phyloP scores from a whole-genome alignment of 2,113 vertebrate genomes.

The Thryonomys swinderianus region DNA sequence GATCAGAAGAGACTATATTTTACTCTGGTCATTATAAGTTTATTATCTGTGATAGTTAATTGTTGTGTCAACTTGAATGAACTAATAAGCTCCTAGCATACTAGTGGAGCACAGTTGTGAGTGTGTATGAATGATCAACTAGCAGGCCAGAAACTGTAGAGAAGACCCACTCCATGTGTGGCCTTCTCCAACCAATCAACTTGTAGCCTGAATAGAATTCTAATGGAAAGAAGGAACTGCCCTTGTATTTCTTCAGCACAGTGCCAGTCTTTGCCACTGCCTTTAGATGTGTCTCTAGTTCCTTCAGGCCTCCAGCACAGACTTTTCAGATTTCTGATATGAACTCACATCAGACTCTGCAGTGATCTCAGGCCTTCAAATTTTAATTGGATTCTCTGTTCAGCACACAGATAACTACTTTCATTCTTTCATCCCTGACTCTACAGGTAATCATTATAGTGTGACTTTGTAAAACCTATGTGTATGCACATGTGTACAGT shows the following conservation, averaged over 20 bases:
- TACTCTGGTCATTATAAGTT: neutral
- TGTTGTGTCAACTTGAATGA: neutral
- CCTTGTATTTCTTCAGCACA: neutral
- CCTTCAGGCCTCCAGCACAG: neutral
- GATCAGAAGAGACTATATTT: neutral
- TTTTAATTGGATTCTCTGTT: neutral
- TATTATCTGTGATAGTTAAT: neutral
- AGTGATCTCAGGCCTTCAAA: neutral
- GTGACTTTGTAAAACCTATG: neutral
- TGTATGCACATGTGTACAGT: neutral
- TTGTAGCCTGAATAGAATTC: neutral
- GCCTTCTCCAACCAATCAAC: neutral
- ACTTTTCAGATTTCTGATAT: neutral
- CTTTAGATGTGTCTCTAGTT: neutral
- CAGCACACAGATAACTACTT: neutral
- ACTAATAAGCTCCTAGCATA: neutral
- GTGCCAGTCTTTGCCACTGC: neutral
- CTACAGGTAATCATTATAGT: neutral
- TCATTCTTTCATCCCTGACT: neutral
- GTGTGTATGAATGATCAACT: neutral
- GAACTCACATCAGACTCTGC: neutral
- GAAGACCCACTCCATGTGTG: neutral
- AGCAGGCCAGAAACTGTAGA: neutral
- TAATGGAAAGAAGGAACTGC: neutral
- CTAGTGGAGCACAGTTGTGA: neutral